Evolutionary conservation across 1,140 invertebrate genomes (phyloP).

Genomic region (Pentalonia nigronervosa): DNA sequence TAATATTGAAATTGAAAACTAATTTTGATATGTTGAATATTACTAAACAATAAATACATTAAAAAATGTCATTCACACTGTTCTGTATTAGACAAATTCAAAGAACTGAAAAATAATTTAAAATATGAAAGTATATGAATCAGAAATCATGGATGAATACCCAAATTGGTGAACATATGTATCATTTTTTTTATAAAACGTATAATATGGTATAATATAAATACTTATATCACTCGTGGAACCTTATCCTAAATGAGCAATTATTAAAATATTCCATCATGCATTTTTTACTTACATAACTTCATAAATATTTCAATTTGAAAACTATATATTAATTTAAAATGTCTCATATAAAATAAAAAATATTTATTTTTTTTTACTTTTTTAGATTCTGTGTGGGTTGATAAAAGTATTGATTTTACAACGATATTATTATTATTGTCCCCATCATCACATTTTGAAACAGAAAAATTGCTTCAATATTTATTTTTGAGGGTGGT

Average conservation of each 20-base stretch:
- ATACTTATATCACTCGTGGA: neutral
- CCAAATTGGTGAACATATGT: neutral
- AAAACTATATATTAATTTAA: neutral
- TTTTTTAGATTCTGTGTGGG: neutral
- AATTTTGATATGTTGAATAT: no score
- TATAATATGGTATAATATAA: neutral
- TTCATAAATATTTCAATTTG: neutral
- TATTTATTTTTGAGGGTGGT: no score
- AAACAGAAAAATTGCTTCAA: no score
- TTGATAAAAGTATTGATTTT: neutral
- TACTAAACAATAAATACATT: neutral
- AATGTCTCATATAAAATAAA: neutral
- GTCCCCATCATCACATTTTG: no score
- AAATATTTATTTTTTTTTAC: neutral
- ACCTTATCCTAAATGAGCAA: neutral
- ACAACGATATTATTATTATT: neutral
- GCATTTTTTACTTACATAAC: neutral
- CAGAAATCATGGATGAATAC: neutral
- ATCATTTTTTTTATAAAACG: neutral
- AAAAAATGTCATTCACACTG: neutral
- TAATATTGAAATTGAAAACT: no score
- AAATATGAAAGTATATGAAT: neutral
- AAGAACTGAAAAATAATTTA: neutral
- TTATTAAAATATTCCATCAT: neutral
- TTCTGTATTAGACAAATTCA: neutral